Percentiles rank a stretch among this genome's conserved stretches.
Conservation (phyloP, 30 jellyfish, hydroid and myxozoan species). For the Hydractinia symbiolongicarpus region DNA sequence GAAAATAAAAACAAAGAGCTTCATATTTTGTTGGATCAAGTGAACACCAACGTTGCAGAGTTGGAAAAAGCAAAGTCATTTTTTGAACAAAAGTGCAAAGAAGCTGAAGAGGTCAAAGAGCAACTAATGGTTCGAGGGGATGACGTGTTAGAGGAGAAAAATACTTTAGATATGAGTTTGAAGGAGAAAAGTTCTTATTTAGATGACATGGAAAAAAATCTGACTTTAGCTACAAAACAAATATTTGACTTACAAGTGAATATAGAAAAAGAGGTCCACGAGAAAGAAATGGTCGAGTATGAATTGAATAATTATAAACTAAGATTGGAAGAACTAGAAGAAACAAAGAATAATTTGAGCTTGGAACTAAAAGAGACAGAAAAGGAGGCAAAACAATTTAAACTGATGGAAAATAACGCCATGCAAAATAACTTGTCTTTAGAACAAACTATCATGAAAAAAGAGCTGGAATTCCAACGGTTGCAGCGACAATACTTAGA, state of each 20-base stretch:
- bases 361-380: not conserved
- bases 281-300: not conserved
- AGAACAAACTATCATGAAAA: not conserved
- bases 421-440: conserved; percentile 14
- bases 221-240: not conserved
- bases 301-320: not conserved
- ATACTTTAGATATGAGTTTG: conserved; percentile 2
- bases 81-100: not conserved
- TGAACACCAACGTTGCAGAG: not conserved
- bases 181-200: conserved; percentile 7
- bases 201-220: not conserved
- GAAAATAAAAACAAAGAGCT: not conserved
- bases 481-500: conserved; percentile 1
- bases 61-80: not conserved
- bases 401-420: conserved; percentile 19
- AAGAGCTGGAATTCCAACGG: not conserved
- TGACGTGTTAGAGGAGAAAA: not conserved
- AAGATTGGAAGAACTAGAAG: not conserved
- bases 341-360: not conserved
- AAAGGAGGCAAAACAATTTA: conserved; percentile 16
- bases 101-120: conserved; percentile 13
- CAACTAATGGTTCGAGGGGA: not conserved
- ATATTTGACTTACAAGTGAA: conserved; percentile 10
- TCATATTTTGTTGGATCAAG: not conserved
- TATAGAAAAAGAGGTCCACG: conserved; percentile 14